phyloP scores from a whole-genome alignment of 2,113 vertebrate species.

The Pseudorectes ferrugineus region DNA sequence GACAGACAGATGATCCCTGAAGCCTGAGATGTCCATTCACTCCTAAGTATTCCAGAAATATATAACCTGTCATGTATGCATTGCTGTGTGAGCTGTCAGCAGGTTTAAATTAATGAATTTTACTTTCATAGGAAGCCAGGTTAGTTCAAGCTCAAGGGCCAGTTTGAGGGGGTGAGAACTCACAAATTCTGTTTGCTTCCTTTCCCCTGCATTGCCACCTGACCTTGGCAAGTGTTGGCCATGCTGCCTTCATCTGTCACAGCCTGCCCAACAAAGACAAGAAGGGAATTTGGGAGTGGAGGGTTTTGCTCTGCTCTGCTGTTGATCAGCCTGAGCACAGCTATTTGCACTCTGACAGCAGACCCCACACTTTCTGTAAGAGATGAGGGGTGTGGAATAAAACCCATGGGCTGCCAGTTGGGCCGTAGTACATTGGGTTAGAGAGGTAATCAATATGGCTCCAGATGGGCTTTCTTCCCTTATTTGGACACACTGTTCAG shows the following conservation, averaged over 20 bases:
- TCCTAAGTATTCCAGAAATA: background rate
- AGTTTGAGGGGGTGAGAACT: background rate
- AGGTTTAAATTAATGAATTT: background rate
- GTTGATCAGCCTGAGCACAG: background rate
- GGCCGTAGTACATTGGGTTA: background rate
- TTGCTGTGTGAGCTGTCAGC: background rate
- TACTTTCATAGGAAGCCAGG: background rate
- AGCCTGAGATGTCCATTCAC: background rate
- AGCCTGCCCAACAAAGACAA: background rate
- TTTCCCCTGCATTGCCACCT: background rate
- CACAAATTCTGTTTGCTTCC: background rate
- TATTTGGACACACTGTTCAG: background rate
- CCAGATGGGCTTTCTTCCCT: background rate
- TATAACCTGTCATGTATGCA: background rate
- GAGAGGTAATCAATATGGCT: background rate
- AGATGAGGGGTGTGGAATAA: background rate
- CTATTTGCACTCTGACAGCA: background rate
- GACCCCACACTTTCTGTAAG: background rate
- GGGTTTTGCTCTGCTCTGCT: background rate
- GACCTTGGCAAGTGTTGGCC: background rate
- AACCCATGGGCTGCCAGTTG: background rate
- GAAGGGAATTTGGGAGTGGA: background rate
- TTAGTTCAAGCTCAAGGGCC: background rate
- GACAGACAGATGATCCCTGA: background rate
- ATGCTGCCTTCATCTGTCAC: background rate